Percentiles rank a stretch among this genome's conserved stretches.
Conservation (phyloP, 1,140 invertebrate genomes). For the Lepidotrigona ventralis region DNA sequence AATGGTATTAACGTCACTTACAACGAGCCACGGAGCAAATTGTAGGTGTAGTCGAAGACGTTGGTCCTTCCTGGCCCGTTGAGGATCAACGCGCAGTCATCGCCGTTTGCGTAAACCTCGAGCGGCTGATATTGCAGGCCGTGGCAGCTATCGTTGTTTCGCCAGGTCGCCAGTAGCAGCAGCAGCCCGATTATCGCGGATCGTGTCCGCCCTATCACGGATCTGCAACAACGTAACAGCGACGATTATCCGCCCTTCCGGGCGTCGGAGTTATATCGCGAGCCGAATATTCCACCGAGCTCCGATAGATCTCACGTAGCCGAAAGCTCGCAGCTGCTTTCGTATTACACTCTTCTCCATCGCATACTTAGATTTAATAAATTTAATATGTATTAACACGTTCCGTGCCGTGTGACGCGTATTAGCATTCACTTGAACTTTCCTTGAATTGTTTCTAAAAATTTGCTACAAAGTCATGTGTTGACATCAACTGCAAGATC, state of each 20-base stretch:
- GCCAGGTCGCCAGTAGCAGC: conserved; percentile 45
- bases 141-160: conserved; percentile 35
- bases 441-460: no score
- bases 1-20: conserved; percentile 78
- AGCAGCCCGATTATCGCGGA: conserved; percentile 57
- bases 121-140: conserved; percentile 74
- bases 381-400: no score
- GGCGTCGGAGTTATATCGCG: conserved; percentile 3
- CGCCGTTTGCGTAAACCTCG: conserved; percentile 76
- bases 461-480: no score
- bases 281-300: not conserved
- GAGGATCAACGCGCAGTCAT: conserved; percentile 88
- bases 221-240: conserved; percentile 58
- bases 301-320: no score
- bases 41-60: conserved; percentile 90
- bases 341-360: no score
- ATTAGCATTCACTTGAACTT: no score
- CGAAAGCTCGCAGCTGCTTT: no score
- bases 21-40: conserved; percentile 87
- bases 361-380: no score
- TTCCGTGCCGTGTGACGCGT: no score
- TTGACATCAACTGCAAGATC: no score
- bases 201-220: conserved; percentile 56
- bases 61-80: conserved; percentile 87
- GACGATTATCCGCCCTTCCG: conserved; percentile 32